phyloP scores from a whole-genome alignment of 2,113 vertebrate species.

The Telmatochromis brichardi region DNA sequence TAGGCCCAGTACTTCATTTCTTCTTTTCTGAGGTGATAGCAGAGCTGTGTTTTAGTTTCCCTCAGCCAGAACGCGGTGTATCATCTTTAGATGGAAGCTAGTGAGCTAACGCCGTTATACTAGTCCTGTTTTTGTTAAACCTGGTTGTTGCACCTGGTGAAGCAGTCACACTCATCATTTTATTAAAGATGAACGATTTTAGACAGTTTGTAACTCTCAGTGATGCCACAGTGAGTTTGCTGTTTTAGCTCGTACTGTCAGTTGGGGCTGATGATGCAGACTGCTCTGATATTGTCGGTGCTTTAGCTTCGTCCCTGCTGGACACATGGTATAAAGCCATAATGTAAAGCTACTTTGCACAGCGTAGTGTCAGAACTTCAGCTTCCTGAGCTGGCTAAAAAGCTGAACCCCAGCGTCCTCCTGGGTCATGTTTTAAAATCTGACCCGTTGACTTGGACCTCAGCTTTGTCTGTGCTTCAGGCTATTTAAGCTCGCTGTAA shows the following conservation, averaged over 20 bases:
- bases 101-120: background rate
- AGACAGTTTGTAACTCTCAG: background rate
- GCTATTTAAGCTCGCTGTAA: slow-evolving; percentile 11
- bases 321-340: background rate
- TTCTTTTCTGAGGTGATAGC: background rate
- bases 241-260: background rate
- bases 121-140: background rate
- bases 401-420: background rate
- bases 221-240: background rate
- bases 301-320: background rate
- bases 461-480: background rate
- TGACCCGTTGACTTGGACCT: background rate
- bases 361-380: background rate
- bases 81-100: background rate
- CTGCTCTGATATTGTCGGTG: background rate
- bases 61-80: background rate
- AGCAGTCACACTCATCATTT: background rate
- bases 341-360: background rate
- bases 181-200: background rate
- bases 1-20: background rate
- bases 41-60: background rate
- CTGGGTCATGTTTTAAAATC: accelerated
- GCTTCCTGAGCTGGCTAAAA: background rate
- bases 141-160: background rate
- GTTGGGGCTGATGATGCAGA: background rate